Base-by-base conservation (phyloP, 2,888 invertebrate genomes). In the Peribatodes rhomboidaria region DNA sequence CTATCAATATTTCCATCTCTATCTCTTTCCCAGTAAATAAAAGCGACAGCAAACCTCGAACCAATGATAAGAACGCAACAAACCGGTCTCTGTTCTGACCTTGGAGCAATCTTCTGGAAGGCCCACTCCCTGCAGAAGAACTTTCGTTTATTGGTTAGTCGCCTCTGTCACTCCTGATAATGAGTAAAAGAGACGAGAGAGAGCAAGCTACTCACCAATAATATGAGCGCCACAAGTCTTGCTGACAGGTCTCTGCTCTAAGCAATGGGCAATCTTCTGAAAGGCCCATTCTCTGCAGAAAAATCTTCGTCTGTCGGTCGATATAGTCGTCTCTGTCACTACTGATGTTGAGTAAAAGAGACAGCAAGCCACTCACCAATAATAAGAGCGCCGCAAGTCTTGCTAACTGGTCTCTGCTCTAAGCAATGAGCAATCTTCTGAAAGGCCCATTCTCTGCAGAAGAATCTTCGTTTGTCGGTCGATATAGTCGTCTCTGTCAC, bases 91-190 rank as follows among this genome's bases (percentile, higher is more conserved):
- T 98, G 98, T 82, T 99, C 98, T 75, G 99, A 86, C 74, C 98
- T 98, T 78, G 98, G 97, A 1, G 97, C 96, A 37, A 99, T 94
- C 90, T 99, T 99, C 89, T 98, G 97, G 79, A 99, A 97, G 6
- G 98, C 98, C 99, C 99, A 99, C 88, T 99, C 99, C 8, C 99
- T 95, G 83, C 98, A 97, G 93, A 96, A 97, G 92, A 98, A 98
- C 20, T 79, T 94, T 73, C 97, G 95, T 83, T 95, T 95, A 83
- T 96, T 96, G 14, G 94, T 94, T 86, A 47, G 82, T 74, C 18
- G 86, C 79, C 76, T 92, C 92, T 0, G 88, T 76, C 42, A 92
- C 87, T 14, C n/a, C n/a, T 6, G 6, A 6, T 27, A 27, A 27
- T 6, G 35, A 35, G 35, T 35, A 20, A 20, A 46, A 46, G 31